These are phyloP conservation scores for Callyntrura sp. DNA, from an alignment of 2,888 invertebrate species.

Conservation along the genomic window DNA sequence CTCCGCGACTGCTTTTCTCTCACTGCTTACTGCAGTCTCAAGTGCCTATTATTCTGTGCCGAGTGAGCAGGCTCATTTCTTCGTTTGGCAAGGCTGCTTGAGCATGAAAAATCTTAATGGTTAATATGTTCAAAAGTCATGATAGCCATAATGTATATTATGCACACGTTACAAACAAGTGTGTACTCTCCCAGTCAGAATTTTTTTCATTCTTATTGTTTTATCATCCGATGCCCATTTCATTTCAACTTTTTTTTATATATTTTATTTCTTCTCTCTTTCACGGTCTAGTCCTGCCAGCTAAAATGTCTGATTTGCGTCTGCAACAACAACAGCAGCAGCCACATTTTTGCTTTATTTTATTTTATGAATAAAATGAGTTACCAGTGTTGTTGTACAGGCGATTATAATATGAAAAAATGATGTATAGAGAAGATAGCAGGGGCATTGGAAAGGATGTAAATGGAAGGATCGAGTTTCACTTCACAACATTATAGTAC, in stretches of 20 bases:
- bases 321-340: background rate
- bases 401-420: constrained; percentile 7
- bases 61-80: background rate
- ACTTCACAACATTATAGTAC: background rate
- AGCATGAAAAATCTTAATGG: constrained; percentile 68
- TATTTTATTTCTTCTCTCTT: too few species aligned
- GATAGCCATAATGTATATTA: constrained; percentile 71
- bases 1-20: background rate
- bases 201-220: constrained; percentile 24
- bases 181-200: background rate
- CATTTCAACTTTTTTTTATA: constrained; percentile 49
- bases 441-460: background rate
- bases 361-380: constrained; percentile 65
- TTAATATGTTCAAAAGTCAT: constrained; percentile 72
- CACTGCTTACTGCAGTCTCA: background rate
- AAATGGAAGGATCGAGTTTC: constrained; percentile 7
- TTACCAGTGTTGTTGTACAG: background rate
- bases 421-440: background rate
- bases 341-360: constrained; percentile 42
- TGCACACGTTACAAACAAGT: constrained; percentile 58
- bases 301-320: background rate
- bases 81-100: constrained; percentile 38
- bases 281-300: background rate
- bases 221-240: constrained; percentile 44
- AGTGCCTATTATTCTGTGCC: constrained; percentile 7